Evolutionary conservation across 2,888 invertebrate species (phyloP).

Genomic region (Nomada ferruginata): DNA sequence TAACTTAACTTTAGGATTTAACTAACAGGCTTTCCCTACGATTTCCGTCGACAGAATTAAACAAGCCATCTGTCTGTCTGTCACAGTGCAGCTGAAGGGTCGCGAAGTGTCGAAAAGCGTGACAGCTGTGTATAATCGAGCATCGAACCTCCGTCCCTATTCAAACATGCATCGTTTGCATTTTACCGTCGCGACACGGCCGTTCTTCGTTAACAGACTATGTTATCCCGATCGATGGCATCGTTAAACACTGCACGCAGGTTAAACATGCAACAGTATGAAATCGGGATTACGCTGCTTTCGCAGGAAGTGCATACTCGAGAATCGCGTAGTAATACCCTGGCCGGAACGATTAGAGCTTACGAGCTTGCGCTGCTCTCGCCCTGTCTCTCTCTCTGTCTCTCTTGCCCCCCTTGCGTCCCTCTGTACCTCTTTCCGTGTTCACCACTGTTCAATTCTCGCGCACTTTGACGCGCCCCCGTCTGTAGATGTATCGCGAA

Average conservation of each 20-base stretch:
- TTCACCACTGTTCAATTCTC: neutral
- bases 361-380: constrained; percentile 39
- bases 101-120: constrained; percentile 39
- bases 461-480: neutral
- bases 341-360: constrained; percentile 54
- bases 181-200: constrained; percentile 45
- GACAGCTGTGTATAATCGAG: constrained; percentile 44
- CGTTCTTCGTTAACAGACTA: constrained; percentile 59
- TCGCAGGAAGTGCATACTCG: constrained; percentile 45
- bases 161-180: constrained; percentile 47
- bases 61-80: neutral
- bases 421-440: neutral
- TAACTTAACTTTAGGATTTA: too few species aligned
- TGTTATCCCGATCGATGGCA: constrained; percentile 63
- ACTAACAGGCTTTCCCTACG: too few species aligned
- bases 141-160: constrained; percentile 34
- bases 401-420: neutral
- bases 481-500: constrained; percentile 17
- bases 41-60: neutral
- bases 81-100: neutral
- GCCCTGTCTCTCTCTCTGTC: neutral
- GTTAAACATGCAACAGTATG: constrained; percentile 58
- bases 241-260: constrained; percentile 62
- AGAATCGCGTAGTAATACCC: constrained; percentile 57
- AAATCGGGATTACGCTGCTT: constrained; percentile 65